Evolutionary conservation across 1,140 invertebrate genomes (phyloP).

Genomic region (Atta texana): DNA sequence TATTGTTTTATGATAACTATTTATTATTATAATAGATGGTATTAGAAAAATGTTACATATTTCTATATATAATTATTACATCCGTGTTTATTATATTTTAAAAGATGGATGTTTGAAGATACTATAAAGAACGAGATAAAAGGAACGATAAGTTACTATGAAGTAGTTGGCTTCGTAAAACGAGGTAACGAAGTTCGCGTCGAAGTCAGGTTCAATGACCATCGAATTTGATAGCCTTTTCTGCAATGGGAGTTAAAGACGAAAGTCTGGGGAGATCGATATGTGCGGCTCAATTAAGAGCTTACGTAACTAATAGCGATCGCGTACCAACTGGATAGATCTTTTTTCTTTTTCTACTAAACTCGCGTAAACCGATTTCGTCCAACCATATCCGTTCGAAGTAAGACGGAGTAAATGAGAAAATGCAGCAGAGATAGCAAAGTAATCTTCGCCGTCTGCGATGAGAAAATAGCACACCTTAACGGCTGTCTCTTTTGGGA

Average conservation of each 20-base stretch:
- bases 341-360: constrained; percentile 45
- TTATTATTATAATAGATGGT: constrained; percentile 3
- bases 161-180: constrained; percentile 40
- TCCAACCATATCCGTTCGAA: constrained; percentile 54
- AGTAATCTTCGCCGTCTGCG: constrained; percentile 50
- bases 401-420: constrained; percentile 60
- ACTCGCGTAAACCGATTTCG: constrained; percentile 60
- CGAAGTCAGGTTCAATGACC: constrained; percentile 47
- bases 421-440: constrained; percentile 56
- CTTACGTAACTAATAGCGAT: constrained; percentile 61
- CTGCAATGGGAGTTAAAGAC: constrained; percentile 25
- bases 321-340: constrained; percentile 17
- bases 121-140: neutral
- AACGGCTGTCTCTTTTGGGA: constrained; percentile 56
- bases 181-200: constrained; percentile 35
- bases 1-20: neutral
- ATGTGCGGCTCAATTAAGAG: constrained; percentile 44
- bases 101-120: constrained; percentile 1
- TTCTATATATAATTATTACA: neutral
- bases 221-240: constrained; percentile 54
- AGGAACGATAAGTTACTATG: neutral
- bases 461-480: constrained; percentile 55
- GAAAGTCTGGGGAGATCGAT: constrained; percentile 21
- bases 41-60: neutral
- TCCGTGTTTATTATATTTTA: constrained; percentile 9